Evolutionary conservation across 1,140 invertebrate species (phyloP), one percentile per base, ranked within the genome.

Genomic region (Eumeta japonica): DNA sequence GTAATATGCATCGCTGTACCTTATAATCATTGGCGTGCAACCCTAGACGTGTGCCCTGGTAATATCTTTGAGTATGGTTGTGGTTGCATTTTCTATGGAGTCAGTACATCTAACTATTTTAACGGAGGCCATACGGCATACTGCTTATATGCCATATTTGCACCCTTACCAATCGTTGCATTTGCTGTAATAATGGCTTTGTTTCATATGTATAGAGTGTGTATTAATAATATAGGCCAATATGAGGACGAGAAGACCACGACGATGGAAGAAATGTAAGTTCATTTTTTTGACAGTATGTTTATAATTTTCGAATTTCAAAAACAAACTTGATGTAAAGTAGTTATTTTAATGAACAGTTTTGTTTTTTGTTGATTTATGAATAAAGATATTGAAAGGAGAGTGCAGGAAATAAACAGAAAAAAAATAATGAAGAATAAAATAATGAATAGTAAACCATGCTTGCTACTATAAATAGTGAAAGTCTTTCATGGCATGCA

Each of bases 141-240:
- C 13, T 87, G 85, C 42, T 59, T 82, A 11, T 88, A 80, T 51
- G 77, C 74, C 4, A 75, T 78, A 10, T 85, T 80, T 45, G 79
- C 80, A 1, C 66, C 81, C 0, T 18, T 84, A 1, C 78, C 84
- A 1, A 62, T 80, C 1, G 55, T 81, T 2, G 15, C 79, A 2
- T 71, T 83, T 41, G 77, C 79, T 2, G 38, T 83, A 0, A 68
- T 79, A 2, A 73, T 85, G 55, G 77, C 72, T 2, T 45, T 78
- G 16, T 87, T 83, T 52, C 85, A 88, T 48, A 81, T 82, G 39
- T 83, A 83, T 46, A 78, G 84, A 53, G 78, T 80, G 29, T 86
- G 80, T 50, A 81, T 86, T 15, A 76, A 77, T 40, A 77, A 68
- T 59, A 45, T 68, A 29, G 72, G 78, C 35, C 45, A 74, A 59